Base-by-base conservation (phyloP, 2,797 vertebrate species). In the Pteropus rufus region DNA sequence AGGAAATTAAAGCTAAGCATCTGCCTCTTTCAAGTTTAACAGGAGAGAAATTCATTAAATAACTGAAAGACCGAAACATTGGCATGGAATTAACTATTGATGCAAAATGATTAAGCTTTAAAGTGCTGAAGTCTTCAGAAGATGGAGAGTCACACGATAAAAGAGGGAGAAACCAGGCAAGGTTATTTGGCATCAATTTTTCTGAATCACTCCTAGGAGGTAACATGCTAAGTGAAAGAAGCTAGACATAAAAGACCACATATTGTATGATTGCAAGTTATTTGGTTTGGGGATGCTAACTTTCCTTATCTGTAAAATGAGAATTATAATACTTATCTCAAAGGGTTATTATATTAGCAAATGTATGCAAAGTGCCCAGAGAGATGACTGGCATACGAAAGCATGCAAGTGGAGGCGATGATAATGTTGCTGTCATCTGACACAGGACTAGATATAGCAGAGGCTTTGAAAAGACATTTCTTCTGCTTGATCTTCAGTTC, bases 401-500 rank as follows among this genome's bases (percentile, higher is more conserved):
- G 10, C 19, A 3, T 0, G 41, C 0, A n/a, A 88, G 49, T 15
- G 15, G 49, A 54, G 44, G 60, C 3, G 2, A 16, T 26, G 56
- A n/a, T 36, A 29, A 60, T 1, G 1, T 7, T 65, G 26, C 52
- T 82, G 23, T 62, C 75, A 64, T 65, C 54, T 34, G 58, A 94
- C 70, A 67, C 24, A 58, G 34, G n/a, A 58, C 64, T 76, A 16
- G 41, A n/a, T 23, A n/a, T 0, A 62, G 75, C 79, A 93, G 70
- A 83, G 49, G 60, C 80, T 94, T 80, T 34, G 36, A 84, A 84
- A 81, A 80, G 54, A 87, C 87, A 96, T 72, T 75, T 81, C 85
- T 89, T 93, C 93, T 96, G 91, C 73, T 96, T 93, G 92, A 95
- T 94, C 93, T 96, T 92, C 80, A 93, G 84, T 54, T 93, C 44